Base-by-base conservation (phyloP, 1,140 invertebrate genomes). In the Gonioctena quinquepunctata region DNA sequence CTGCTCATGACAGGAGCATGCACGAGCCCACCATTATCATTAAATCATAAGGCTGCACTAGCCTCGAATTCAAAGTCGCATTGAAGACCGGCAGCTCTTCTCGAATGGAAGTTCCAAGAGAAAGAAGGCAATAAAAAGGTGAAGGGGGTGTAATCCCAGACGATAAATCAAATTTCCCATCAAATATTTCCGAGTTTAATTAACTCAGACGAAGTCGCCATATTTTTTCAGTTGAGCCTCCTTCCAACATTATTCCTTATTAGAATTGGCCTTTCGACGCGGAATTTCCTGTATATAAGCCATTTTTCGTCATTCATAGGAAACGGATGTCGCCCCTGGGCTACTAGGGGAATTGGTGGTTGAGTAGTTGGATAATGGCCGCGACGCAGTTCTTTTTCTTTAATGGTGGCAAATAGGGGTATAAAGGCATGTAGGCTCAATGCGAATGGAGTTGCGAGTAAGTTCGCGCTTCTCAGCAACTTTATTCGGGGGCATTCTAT, bases 51-150 rank as follows among this genome's bases (percentile, higher is more conserved):
- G 61, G 21, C 33, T 2, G 2, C 16, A n/a, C 18, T 64, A 64
- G 13, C 48, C 22, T 21, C 61, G 27, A 48, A 64, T 49, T 49
- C 61, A 64, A 64, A 64, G 61, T 64, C 61, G 21, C 33, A 48
- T 49, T 48, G n/a, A 22, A 16, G 19, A 28, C 16, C 21, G 19
- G 27, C 61, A 22, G 61, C 26, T 1, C n/a, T 28, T 22, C 19
- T 4, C n/a, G 13, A 48, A 21, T 49, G 19, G 33, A 64, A 19
- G 13, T 63, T 63, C 21, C 11, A 42, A 42, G 19, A 63, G 18
- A 63, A 63, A 48, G 23, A 7, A 16, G 27, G 27, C 21, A 64
- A 64, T 64, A 49, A 49, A 64, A 64, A 48, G 19, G 19, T 64
- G 8, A 16, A 11, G 11, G n/a, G 13, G 25, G 23, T 23, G 59